Evolutionary conservation across 2,797 vertebrate species (phyloP).

Genomic region (Natrix natrix): DNA sequence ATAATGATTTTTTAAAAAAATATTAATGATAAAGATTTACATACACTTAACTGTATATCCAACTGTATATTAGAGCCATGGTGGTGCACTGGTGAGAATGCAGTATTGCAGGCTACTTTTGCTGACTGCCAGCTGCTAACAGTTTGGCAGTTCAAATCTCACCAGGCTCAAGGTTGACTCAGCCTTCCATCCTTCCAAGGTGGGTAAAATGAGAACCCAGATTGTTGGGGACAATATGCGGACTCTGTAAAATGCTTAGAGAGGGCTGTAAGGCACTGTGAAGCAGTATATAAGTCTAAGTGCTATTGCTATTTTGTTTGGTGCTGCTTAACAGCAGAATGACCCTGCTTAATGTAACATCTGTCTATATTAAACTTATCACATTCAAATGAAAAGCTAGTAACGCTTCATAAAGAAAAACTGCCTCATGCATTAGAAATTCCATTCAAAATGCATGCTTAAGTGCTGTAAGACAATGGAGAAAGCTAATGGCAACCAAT

Average conservation of each 20-base stretch:
- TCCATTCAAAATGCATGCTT: background rate
- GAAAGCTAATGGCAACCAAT: background rate
- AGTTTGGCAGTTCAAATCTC: no score
- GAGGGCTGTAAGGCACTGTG: no score
- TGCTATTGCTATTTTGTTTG: background rate
- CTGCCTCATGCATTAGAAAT: no score
- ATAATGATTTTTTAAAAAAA: no score
- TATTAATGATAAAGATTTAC: background rate
- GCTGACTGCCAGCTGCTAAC: background rate
- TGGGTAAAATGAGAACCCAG: no score
- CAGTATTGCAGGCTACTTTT: background rate
- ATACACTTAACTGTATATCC: background rate
- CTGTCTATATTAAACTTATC: background rate
- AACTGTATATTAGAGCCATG: background rate
- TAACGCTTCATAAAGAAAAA: background rate
- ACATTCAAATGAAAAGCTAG: background rate
- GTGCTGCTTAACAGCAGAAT: background rate
- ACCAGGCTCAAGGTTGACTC: no score
- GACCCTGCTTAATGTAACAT: background rate
- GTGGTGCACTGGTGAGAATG: background rate
- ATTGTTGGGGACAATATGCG: no score
- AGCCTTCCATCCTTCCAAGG: no score
- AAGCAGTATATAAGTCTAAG: no score
- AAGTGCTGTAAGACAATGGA: background rate
- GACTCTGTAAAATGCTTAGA: no score